These are phyloP conservation scores for Drosophila ambigua DNA, from an alignment of 1,140 invertebrate species.

Conservation along the genomic window DNA sequence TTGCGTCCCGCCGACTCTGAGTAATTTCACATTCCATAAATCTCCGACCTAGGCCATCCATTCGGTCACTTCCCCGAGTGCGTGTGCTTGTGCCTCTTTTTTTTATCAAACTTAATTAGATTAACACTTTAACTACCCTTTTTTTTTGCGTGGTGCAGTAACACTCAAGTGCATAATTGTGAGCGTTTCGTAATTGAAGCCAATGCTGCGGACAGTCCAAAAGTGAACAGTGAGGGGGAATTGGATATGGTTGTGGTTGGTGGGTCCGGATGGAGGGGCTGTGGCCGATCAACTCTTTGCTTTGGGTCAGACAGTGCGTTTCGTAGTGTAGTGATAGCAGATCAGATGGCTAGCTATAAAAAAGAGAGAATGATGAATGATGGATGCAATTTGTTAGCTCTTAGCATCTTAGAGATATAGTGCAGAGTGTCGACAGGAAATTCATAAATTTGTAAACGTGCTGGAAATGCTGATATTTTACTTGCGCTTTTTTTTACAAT, in stretches of 20 bases:
- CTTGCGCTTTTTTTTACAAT: constrained; percentile 63
- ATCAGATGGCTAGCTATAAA: neutral
- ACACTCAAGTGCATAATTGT: constrained; percentile 64
- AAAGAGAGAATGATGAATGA: constrained; percentile 19
- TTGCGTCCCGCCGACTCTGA: neutral
- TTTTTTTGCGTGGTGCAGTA: constrained; percentile 5
- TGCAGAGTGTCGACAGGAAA: too few relatives aligned
- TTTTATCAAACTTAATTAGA: constrained; percentile 69
- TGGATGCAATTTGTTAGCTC: too few relatives aligned
- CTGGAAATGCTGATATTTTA: constrained; percentile 44
- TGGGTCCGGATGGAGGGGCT: too few relatives aligned
- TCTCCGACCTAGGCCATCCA: constrained; percentile 53
- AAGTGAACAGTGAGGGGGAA: constrained; percentile 18
- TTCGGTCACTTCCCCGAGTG: constrained; percentile 48
- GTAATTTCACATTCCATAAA: constrained; percentile 22
- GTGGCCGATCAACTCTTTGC: constrained; percentile 2
- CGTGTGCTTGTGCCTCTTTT: constrained; percentile 6
- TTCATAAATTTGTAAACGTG: constrained; percentile 11
- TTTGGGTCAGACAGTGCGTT: constrained; percentile 4
- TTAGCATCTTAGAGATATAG: too few relatives aligned
- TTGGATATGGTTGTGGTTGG: constrained; percentile 5
- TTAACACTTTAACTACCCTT: constrained; percentile 59
- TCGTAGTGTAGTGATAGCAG: too few relatives aligned
- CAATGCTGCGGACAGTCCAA: constrained; percentile 37
- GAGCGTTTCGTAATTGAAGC: constrained; percentile 63